Percentiles rank a stretch among this genome's conserved stretches.
Evolutionary conservation across 1,140 invertebrate genomes (phyloP).

Genomic region (Drosophila willistoni): DNA sequence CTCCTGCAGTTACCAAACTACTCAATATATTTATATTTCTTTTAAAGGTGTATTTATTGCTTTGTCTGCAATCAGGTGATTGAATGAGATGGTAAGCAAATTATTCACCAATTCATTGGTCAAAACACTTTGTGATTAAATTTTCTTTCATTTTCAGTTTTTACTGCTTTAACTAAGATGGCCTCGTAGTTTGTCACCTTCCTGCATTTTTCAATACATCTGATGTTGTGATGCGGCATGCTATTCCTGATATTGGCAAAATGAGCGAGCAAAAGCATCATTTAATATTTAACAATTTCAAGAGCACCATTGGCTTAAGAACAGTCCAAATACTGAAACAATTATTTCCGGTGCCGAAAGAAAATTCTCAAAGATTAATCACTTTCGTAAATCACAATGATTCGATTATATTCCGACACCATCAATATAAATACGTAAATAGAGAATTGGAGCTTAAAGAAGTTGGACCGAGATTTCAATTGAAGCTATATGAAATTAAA

Average conservation of each 20-base stretch:
- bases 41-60: too few species aligned
- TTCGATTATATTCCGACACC: slow-evolving; percentile 97
- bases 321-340: slow-evolving; percentile 95
- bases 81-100: too few species aligned
- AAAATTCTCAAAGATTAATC: slow-evolving; percentile 94
- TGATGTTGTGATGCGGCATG: slow-evolving; percentile 98
- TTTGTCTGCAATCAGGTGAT: too few species aligned
- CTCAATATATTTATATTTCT: too few species aligned
- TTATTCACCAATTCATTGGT: too few species aligned
- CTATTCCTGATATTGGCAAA: slow-evolving; percentile 97
- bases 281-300: slow-evolving; percentile 98
- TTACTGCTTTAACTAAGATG: too few species aligned
- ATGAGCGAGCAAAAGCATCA: slow-evolving; percentile 99
- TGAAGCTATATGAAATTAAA: slow-evolving; percentile 98
- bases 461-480: slow-evolving; percentile 97
- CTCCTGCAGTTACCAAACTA: too few species aligned
- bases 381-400: slow-evolving; percentile 99
- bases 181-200: slow-evolving; percentile 96
- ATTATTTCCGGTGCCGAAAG: slow-evolving; percentile 97
- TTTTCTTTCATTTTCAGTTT: too few species aligned
- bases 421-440: slow-evolving; percentile 92
- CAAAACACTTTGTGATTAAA: too few species aligned
- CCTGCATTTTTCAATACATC: slow-evolving; percentile 98
- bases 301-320: slow-evolving; percentile 92
- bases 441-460: slow-evolving; percentile 94